phyloP scores from a whole-genome alignment of 2,888 invertebrate species.

The Nymphalis polychloros region DNA sequence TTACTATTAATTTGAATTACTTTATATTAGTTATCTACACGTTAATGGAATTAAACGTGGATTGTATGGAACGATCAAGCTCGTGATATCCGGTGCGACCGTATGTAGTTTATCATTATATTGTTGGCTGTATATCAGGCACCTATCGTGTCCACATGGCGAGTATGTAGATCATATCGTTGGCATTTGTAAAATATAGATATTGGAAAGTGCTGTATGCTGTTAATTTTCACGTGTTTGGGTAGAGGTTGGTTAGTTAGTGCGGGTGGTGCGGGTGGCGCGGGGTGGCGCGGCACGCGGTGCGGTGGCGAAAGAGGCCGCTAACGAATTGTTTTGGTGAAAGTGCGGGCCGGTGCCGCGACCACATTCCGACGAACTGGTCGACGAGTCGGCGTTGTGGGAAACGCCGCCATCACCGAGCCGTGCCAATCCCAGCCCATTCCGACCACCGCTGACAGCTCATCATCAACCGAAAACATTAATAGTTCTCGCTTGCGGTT shows the following conservation, averaged over 20 bases:
- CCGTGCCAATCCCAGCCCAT: conserved; percentile 62
- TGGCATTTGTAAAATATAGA: conserved; percentile 10
- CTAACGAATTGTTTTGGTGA: conserved; percentile 83
- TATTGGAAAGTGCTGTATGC: conserved; percentile 14
- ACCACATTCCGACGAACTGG: conserved; percentile 81
- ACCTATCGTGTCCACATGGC: background rate
- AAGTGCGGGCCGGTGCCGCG: conserved; percentile 80
- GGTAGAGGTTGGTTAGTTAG: conserved; percentile 36
- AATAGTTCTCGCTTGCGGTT: conserved; percentile 36
- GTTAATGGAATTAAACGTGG: too few relatives aligned
- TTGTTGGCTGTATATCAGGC: background rate
- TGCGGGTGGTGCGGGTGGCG: conserved; percentile 48
- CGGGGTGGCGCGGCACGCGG: conserved; percentile 65
- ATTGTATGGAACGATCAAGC: background rate
- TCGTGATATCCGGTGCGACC: background rate
- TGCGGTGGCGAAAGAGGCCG: conserved; percentile 79
- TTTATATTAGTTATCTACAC: too few relatives aligned
- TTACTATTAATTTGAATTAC: too few relatives aligned
- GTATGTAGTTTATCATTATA: background rate
- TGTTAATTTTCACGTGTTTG: conserved; percentile 69
- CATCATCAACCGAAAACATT: conserved; percentile 50
- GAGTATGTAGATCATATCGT: background rate
- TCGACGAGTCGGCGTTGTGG: conserved; percentile 81
- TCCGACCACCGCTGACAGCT: conserved; percentile 53
- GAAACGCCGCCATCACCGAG: conserved; percentile 77